A percentile compares a stretch with the other conserved stretches of the same genome.
These are phyloP conservation scores for Plutella xylostella DNA, from an alignment of 2,888 invertebrate species.

Conservation along the genomic window DNA sequence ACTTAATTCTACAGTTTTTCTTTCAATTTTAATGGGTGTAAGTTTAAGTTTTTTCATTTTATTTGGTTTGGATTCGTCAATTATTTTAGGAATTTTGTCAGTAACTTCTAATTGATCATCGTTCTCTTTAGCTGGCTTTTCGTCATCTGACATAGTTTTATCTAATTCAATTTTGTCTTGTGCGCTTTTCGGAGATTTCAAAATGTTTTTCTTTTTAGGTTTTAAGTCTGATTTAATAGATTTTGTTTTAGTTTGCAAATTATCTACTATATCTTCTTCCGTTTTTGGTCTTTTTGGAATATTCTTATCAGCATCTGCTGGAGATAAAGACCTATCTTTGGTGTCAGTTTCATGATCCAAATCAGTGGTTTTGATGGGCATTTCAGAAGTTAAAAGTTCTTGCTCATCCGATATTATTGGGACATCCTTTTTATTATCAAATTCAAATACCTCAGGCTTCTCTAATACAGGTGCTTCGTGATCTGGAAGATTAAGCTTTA, in stretches of 20 bases:
- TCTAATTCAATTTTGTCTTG: background rate
- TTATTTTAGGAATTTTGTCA: background rate
- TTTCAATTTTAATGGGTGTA: slow-evolving; percentile 72
- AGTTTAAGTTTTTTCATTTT: slow-evolving; percentile 32
- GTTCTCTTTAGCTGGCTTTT: background rate
- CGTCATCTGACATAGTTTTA: too few relatives aligned
- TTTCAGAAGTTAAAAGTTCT: slow-evolving; percentile 9
- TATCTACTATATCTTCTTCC: background rate
- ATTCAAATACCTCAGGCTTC: slow-evolving; percentile 28
- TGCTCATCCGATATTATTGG: slow-evolving; percentile 22
- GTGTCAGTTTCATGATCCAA: too few relatives aligned
- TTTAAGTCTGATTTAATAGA: background rate
- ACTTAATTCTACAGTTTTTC: slow-evolving; percentile 71
- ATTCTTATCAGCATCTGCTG: too few relatives aligned
- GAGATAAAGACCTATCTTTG: too few relatives aligned
- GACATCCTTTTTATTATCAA: slow-evolving; percentile 3
- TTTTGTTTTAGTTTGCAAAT: too few relatives aligned
- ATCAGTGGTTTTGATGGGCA: background rate
- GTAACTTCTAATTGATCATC: background rate
- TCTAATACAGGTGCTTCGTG: slow-evolving; percentile 63
- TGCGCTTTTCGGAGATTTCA: background rate
- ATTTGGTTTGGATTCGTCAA: slow-evolving; percentile 13
- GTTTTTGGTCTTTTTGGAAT: too few relatives aligned
- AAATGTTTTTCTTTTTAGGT: background rate
- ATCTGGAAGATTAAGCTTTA: slow-evolving; percentile 60